Evolutionary conservation across 2,797 vertebrate genomes (phyloP).

Genomic region (Peromyscus attwateri): DNA sequence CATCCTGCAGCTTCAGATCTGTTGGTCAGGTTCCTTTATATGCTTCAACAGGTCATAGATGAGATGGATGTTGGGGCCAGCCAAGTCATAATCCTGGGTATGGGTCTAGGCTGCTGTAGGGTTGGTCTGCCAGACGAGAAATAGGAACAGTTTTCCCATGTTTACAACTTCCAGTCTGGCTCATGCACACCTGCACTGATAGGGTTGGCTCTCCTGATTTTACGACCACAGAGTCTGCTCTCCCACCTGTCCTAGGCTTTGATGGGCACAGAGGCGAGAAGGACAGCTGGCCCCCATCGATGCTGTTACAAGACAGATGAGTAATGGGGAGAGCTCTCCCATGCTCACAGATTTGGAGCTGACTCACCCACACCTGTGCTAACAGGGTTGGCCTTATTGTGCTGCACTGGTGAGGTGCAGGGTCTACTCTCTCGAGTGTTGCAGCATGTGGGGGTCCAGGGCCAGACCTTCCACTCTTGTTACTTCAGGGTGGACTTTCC

Average conservation of each 20-base stretch:
- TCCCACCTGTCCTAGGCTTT: background rate
- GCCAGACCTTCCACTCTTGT: background rate
- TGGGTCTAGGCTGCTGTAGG: background rate
- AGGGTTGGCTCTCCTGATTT: background rate
- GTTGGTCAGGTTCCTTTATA: background rate
- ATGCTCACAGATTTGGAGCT: background rate
- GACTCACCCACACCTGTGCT: background rate
- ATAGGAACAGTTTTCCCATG: background rate
- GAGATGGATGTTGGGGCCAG: accelerated
- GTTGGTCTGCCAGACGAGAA: background rate
- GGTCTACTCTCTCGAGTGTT: background rate
- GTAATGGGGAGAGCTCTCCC: background rate
- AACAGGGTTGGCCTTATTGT: background rate
- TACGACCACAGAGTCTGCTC: background rate
- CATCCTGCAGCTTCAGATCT: background rate
- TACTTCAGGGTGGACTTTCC: no score
- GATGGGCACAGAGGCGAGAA: background rate
- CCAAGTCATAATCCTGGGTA: background rate
- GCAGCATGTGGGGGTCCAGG: background rate
- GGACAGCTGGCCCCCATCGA: no score
- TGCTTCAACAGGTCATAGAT: background rate
- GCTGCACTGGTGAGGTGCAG: background rate
- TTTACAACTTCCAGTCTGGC: background rate
- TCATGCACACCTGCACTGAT: background rate
- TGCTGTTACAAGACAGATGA: background rate